Evolutionary conservation across 2,113 vertebrate species (phyloP).

Genomic region (Todiramphus chloris): DNA sequence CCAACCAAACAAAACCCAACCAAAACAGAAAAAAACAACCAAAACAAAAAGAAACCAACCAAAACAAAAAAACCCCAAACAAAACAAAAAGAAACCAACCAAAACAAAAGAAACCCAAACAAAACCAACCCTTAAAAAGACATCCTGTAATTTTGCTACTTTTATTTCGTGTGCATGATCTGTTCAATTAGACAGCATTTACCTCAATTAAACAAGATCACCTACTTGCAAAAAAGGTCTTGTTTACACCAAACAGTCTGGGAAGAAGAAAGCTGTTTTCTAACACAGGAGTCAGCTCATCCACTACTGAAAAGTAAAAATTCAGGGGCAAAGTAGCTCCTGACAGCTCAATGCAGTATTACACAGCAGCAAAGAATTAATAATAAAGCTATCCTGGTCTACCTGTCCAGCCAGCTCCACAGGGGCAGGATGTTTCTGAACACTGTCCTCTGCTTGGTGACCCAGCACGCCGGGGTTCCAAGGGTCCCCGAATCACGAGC

Average conservation of each 20-base stretch:
- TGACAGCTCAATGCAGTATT: neutral
- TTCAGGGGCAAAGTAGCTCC: neutral
- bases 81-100: neutral
- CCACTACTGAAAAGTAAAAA: neutral
- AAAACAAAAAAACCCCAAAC: no score
- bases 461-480: neutral
- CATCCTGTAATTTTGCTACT: slow-evolving; percentile 7
- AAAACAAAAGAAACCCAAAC: neutral
- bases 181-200: slow-evolving; percentile 41
- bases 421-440: neutral
- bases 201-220: slow-evolving; percentile 47
- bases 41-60: neutral
- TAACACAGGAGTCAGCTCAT: neutral
- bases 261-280: neutral
- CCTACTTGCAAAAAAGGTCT: neutral
- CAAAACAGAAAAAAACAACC: neutral
- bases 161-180: slow-evolving; percentile 24
- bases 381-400: neutral
- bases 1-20: no score
- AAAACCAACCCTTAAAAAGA: neutral
- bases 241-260: slow-evolving; percentile 16
- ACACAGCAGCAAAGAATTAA: neutral
- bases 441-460: neutral
- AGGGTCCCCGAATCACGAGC: neutral
- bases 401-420: neutral